Evolutionary conservation across 2,888 invertebrate genomes (phyloP).

Genomic region (Drosophila lacicola): DNA sequence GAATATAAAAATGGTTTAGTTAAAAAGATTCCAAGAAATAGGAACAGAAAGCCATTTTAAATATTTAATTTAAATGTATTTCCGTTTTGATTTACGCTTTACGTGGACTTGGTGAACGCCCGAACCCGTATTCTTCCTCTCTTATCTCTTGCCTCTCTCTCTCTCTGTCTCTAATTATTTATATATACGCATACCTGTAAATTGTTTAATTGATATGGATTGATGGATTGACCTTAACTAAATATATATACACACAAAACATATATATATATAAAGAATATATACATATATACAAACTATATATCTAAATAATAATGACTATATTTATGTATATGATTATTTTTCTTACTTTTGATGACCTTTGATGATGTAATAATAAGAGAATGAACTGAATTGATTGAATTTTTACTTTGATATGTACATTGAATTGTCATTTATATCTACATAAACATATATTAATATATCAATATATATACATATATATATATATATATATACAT

Average conservation of each 20-base stretch:
- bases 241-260: conserved; percentile 20
- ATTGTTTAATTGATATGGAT: conserved; percentile 78
- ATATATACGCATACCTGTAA: conserved; percentile 73
- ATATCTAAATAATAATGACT: conserved; percentile 54
- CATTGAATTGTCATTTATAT: conserved; percentile 63
- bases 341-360: conserved; percentile 73
- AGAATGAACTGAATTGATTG: conserved; percentile 75
- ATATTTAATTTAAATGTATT: conserved; percentile 6
- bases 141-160: conserved; percentile 45
- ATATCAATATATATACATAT: conserved; percentile 41
- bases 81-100: conserved; percentile 53
- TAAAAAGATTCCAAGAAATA: not conserved
- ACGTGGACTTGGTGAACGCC: conserved; percentile 76
- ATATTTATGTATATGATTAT: conserved; percentile 73
- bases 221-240: conserved; percentile 68
- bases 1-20: no score
- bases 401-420: conserved; percentile 74
- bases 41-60: not conserved
- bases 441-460: conserved; percentile 47
- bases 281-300: conserved; percentile 19
- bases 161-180: conserved; percentile 47
- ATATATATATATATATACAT: conserved; percentile 36
- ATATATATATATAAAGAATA: conserved; percentile 27
- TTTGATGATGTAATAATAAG: conserved; percentile 77
- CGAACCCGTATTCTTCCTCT: conserved; percentile 59